These are phyloP conservation scores for Rousettus madagascariensis DNA, from an alignment of 2,797 vertebrate species.

Conservation along the genomic window DNA sequence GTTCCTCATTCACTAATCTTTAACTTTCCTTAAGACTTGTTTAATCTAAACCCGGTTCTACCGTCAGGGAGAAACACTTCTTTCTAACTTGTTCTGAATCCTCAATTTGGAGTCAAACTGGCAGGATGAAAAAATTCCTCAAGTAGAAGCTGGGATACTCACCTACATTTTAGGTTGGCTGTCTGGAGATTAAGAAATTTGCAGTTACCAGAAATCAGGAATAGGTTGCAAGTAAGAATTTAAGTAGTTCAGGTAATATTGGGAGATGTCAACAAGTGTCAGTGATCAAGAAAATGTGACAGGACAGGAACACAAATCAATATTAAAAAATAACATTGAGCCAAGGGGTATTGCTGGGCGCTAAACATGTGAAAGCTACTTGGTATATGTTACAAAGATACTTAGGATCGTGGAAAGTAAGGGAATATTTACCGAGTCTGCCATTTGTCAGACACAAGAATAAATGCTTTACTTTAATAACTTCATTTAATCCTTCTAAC, in stretches of 20 bases:
- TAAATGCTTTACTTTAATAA: neutral
- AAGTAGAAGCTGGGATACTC: neutral
- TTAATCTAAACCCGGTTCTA: neutral
- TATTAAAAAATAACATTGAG: neutral
- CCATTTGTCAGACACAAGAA: neutral
- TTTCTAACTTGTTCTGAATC: slow-evolving; percentile 28
- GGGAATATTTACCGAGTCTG: neutral
- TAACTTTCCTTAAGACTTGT: neutral
- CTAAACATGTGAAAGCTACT: neutral
- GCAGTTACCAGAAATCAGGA: neutral
- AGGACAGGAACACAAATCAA: neutral
- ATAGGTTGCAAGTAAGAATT: neutral
- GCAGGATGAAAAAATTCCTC: neutral
- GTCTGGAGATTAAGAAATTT: slow-evolving; percentile 41
- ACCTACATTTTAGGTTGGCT: slow-evolving; percentile 20
- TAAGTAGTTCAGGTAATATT: neutral
- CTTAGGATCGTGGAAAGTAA: neutral
- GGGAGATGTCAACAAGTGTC: neutral
- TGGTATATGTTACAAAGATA: neutral
- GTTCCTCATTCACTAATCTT: neutral
- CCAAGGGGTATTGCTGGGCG: neutral
- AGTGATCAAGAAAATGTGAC: neutral
- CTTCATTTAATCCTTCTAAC: neutral
- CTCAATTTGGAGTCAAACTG: neutral
- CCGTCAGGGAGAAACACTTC: neutral